A percentile compares a stretch with the other conserved stretches of the same genome.
Evolutionary conservation across 2,113 vertebrate species (phyloP).

Genomic region (Rhinopomastus cyanomelas): DNA sequence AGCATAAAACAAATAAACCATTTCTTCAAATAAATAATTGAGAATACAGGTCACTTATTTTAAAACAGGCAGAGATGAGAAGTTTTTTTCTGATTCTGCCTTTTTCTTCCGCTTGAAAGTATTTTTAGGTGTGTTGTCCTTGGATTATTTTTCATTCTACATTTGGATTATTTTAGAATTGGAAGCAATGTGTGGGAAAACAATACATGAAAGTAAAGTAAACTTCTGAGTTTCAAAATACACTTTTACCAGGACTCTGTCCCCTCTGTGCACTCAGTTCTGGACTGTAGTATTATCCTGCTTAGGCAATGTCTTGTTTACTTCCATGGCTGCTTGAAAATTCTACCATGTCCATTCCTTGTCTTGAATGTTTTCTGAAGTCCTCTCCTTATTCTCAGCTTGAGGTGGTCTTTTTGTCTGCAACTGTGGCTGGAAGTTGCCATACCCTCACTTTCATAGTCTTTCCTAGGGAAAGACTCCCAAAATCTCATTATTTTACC

Average conservation of each 20-base stretch:
- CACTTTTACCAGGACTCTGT: not conserved
- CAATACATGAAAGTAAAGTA: constrained; percentile 47
- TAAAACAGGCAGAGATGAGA: not conserved
- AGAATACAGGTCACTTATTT: constrained; percentile 13
- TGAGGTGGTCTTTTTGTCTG: not conserved
- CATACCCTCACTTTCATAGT: not conserved
- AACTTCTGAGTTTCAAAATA: not conserved
- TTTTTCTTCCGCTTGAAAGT: not conserved
- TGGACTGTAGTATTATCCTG: not conserved
- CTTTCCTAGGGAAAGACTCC: not conserved
- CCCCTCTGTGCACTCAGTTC: fast-evolving
- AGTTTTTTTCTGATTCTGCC: not conserved
- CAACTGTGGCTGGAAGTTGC: not conserved
- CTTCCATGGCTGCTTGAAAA: not conserved
- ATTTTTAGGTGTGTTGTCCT: constrained; percentile 70
- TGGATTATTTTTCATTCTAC: constrained; percentile 68
- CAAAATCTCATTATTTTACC: not conserved
- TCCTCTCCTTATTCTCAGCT: not conserved
- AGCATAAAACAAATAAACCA: constrained; percentile 38
- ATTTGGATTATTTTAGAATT: constrained; percentile 70
- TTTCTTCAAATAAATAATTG: constrained; percentile 19
- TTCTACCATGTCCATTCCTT: not conserved
- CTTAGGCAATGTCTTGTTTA: not conserved
- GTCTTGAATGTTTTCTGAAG: not conserved
- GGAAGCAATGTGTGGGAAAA: constrained; percentile 66